A percentile compares a stretch with the other conserved stretches of the same genome.
phyloP scores from a whole-genome alignment of 2,113 vertebrate genomes.

The Struthio camelus region DNA sequence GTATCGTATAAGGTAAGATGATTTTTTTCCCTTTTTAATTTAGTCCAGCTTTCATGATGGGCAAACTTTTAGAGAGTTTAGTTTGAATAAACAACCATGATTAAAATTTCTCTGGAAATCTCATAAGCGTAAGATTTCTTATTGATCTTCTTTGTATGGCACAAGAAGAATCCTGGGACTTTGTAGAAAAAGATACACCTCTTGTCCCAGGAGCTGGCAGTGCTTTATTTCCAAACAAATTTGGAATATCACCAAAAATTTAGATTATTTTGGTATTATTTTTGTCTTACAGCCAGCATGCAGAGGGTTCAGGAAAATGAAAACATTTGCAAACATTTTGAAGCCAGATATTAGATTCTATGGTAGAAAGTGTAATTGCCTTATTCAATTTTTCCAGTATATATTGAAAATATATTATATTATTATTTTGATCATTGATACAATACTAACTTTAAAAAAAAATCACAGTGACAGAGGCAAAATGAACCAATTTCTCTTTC shows the following conservation, averaged over 20 bases:
- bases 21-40: not conserved
- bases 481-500: not conserved
- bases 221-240: not conserved
- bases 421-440: not conserved
- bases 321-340: not conserved
- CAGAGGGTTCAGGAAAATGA: not conserved
- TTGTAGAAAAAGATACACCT: not conserved
- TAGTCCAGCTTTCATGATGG: not conserved
- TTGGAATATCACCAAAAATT: not conserved
- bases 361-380: not conserved
- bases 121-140: not conserved
- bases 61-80: not conserved
- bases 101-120: not conserved
- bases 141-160: not conserved
- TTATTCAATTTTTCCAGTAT: not conserved
- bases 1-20: not conserved
- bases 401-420: not conserved
- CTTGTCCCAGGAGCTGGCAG: not conserved
- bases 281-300: not conserved
- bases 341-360: not conserved
- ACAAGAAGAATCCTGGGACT: not conserved
- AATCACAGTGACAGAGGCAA: not conserved
- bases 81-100: not conserved
- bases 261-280: constrained; percentile 9
- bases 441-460: not conserved